Conservation (phyloP, 2,113 vertebrate genomes). For the Leptodactylus fuscus region DNA sequence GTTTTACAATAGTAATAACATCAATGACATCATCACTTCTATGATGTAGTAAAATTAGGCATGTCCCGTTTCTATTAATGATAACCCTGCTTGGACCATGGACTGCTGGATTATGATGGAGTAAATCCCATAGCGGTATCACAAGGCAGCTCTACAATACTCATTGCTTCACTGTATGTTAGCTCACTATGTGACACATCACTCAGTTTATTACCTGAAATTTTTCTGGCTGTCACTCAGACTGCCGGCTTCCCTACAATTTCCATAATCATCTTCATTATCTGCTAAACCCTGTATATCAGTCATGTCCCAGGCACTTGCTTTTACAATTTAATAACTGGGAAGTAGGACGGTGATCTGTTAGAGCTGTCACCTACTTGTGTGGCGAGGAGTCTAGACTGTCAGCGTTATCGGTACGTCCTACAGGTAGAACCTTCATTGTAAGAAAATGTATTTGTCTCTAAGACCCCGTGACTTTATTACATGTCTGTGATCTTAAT, state of each 20-base stretch:
- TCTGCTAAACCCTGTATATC: background rate
- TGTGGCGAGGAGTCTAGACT: background rate
- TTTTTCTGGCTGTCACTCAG: background rate
- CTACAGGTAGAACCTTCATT: background rate
- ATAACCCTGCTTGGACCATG: too few relatives aligned
- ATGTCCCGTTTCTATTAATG: too few relatives aligned
- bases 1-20: background rate
- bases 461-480: background rate
- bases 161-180: background rate
- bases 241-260: background rate
- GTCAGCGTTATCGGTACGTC: background rate
- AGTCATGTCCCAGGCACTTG: background rate
- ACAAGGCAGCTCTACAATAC: background rate
- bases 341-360: background rate
- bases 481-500: background rate
- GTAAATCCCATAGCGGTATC: background rate
- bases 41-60: too few relatives aligned
- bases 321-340: slow-evolving; percentile 13
- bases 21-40: too few relatives aligned
- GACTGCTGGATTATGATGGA: background rate
- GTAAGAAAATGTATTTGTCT: background rate
- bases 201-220: background rate
- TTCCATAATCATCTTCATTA: slow-evolving; percentile 8
- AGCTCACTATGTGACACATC: background rate
- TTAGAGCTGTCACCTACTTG: background rate